Evolutionary conservation across 2,113 vertebrate species (phyloP).

Genomic region (Romanogobio albipinnatus): DNA sequence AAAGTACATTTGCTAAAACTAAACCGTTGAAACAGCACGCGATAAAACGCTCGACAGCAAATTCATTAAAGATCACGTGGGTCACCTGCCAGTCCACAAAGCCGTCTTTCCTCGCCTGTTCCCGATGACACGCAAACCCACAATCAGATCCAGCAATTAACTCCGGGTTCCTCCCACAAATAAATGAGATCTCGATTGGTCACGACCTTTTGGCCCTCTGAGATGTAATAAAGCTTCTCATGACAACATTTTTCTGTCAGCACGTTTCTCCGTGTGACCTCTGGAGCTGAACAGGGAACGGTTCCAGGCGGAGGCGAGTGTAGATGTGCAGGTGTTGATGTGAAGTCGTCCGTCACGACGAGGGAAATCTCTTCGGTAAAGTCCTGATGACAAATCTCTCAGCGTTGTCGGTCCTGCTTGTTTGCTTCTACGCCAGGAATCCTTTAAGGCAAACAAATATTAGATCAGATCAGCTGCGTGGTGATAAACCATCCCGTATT

Average conservation of each 20-base stretch:
- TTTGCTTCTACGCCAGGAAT: conserved; percentile 20
- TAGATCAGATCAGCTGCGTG: background rate
- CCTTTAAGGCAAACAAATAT: conserved; percentile 26
- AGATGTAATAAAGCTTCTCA: conserved; percentile 59
- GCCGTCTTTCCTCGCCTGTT: background rate
- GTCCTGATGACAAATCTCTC: conserved; percentile 14
- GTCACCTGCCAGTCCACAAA: background rate
- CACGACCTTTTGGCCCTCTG: conserved; percentile 59
- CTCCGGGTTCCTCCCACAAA: background rate
- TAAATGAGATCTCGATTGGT: conserved; percentile 31
- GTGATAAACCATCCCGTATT: background rate
- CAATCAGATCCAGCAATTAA: conserved; percentile 33
- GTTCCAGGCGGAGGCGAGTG: conserved; percentile 30
- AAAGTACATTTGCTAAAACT: background rate
- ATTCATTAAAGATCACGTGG: background rate
- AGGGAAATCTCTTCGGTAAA: background rate
- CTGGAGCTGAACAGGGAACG: too few relatives aligned
- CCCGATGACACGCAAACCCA: background rate
- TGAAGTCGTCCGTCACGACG: conserved; percentile 24
- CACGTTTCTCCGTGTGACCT: conserved; percentile 52
- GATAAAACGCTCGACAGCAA: conserved; percentile 32
- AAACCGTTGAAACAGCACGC: background rate
- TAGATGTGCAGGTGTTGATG: conserved; percentile 57
- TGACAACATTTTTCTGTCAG: conserved; percentile 64
- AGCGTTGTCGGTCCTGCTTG: background rate